Evolutionary conservation across 2,797 vertebrate species (phyloP), one percentile per base, ranked within the genome.

Genomic region (Leontopithecus rosalia): DNA sequence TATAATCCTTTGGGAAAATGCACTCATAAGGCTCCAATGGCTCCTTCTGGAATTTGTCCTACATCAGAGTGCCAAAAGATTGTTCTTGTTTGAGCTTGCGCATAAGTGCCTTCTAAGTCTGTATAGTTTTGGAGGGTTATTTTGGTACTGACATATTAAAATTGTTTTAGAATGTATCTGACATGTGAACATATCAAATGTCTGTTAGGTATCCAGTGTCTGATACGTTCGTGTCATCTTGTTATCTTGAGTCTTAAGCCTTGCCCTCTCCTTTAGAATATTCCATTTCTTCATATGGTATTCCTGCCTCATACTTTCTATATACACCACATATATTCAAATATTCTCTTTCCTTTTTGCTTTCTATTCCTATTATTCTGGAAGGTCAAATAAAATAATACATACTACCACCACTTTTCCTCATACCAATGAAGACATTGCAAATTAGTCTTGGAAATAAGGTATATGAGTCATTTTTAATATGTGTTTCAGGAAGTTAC

Each of bases 1-100:
- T 73, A 43, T 75, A 88, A 91, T 80, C 95, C 94, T 97, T 97
- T 93, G 95, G 97, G 97, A 97, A 97, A 97, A 95, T 43, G 41
- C 52, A 50, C 77, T 97, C 15, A 0, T n/a, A 83, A 33, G 72
- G 17, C 36, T 91, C 92, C 95, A 86, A 50, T 5, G 3, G 48
- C 50, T 91, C 41, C 70, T 93, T 96, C 72, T 91, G 90, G 92
- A 95, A 84, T 85, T 52, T 93, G 30, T 95, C 85, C 72, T 81
- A 52, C 83, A 95, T 97, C 89, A 92, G 95, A 96, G 50, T 72
- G 28, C 13, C 39, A 41, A 77, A 86, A 39, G 22, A 41, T 91
- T 89, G 10, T 57, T 96, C 91, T 92, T 48, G 7, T 24, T 76
- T 64, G 28, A 58, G 55, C 14, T 90, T 87, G 64, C 61, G 70